Base-by-base conservation (phyloP, 2,888 invertebrate genomes). In the Platycheirus albimanus region DNA sequence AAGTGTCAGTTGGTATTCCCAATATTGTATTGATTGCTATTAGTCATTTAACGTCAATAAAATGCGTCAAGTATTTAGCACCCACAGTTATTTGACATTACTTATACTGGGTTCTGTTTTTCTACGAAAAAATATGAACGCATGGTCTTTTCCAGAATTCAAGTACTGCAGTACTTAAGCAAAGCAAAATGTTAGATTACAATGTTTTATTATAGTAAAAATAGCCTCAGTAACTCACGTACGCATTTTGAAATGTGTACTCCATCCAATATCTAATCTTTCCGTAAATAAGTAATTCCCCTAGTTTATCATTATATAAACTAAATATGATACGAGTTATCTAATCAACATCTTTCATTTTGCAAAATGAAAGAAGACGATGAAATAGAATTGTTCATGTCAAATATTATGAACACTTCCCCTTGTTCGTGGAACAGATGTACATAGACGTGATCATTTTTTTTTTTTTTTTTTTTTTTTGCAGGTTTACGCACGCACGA, bases 201-300 rank as follows among this genome's bases (percentile, higher is more conserved):
- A 43, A n/a, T 43, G 15, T 17, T n/a, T 19, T 10, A 33, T 8
- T 11, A 0, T 41, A 38, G 15, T 24, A 61, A 11, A 30, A 49
- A 51, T 2, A 51, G 28, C 41, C 20, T 13, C 8, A n/a, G 33
- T 49, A 36, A 13, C 64, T 54, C 56, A 38, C 38, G 74, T 64
- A 74, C 38, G 47, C 64, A 49, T 20, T 33, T 63, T 1, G 11
- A 15, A 56, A 24, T 20, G 17, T n/a, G 20, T 49, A 70, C 54
- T 19, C 54, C 61, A 58, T 30, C 28, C 49, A 28, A 43, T 64
- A 61, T 76, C 61, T 76, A 28, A 76, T 76, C 75, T 69, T 61
- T 58, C 7, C 10, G 3, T 30, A 38, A 28, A 49, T 36, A 47
- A 47, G 33, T 54, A 52, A 63, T 49, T 58, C 56, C 15, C 30